A percentile compares a stretch with the other conserved stretches of the same genome.
Conservation (phyloP, 1,140 invertebrate species). For the Hyposmocoma kahamanoa region DNA sequence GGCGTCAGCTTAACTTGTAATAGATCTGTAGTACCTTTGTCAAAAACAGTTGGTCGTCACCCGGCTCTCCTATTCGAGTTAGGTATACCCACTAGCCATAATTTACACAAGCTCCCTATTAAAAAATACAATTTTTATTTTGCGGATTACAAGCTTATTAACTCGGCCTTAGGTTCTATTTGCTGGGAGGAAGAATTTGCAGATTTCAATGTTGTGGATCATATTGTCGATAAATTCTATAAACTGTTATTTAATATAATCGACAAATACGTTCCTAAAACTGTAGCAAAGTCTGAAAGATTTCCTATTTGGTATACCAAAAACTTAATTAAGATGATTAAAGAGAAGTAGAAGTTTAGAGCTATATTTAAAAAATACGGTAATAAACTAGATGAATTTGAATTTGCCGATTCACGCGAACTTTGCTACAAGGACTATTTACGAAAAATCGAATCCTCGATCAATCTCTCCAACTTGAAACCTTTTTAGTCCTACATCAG, state of each 20-base stretch:
- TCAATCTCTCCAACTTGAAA: not conserved
- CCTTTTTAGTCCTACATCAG: not conserved
- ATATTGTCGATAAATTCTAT: not conserved
- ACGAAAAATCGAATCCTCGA: not conserved
- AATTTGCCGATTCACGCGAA: not conserved
- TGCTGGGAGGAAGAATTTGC: not conserved
- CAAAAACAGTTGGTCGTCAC: not conserved
- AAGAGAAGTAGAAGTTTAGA: not conserved
- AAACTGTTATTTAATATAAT: not conserved
- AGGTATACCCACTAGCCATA: not conserved
- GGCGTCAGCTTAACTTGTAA: not conserved
- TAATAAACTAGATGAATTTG: not conserved
- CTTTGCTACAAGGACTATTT: not conserved
- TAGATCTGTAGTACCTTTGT: not conserved
- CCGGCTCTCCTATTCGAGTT: not conserved
- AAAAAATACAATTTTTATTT: not conserved
- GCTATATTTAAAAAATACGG: not conserved
- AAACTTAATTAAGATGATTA: not conserved
- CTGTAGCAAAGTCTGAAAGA: not conserved
- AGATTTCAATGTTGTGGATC: not conserved
- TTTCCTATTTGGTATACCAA: not conserved
- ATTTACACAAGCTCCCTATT: not conserved
- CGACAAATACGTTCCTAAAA: not conserved
- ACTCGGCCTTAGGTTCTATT: not conserved
- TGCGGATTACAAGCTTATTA: not conserved